Percentiles rank a stretch among this genome's conserved stretches.
Evolutionary conservation across 2,797 vertebrate species (phyloP).

Genomic region (Hypotaenidia okinawae): DNA sequence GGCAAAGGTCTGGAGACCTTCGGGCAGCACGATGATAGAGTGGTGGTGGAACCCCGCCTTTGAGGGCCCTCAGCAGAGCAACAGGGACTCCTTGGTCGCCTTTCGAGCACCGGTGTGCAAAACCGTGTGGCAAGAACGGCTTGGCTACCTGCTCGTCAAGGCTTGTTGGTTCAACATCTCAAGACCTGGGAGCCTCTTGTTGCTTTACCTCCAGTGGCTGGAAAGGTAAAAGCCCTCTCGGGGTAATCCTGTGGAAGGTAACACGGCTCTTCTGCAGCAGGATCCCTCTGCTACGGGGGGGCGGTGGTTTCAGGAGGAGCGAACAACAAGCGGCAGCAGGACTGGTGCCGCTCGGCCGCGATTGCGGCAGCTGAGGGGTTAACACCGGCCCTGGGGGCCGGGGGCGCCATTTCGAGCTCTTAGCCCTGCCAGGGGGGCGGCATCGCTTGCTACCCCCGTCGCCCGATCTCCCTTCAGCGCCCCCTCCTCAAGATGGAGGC

Average conservation of each 20-base stretch:
- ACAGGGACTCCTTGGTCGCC: accelerated
- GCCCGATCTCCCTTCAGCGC: too few relatives aligned
- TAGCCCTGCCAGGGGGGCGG: neutral
- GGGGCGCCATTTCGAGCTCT: neutral
- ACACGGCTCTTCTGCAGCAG: accelerated
- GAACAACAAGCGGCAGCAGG: too few relatives aligned
- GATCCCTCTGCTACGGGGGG: neutral
- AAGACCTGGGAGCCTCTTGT: neutral
- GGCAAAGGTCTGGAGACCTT: neutral
- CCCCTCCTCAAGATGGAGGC: slow-evolving; percentile 1
- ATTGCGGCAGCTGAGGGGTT: too few relatives aligned
- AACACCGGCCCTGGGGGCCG: neutral
- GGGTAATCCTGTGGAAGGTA: accelerated
- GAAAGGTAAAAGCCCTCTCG: neutral
- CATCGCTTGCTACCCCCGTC: neutral
- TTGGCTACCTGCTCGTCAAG: neutral
- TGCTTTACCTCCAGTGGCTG: neutral
- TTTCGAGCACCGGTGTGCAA: accelerated
- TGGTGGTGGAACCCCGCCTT: neutral
- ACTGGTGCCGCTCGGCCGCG: neutral
- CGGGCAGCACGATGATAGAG: accelerated
- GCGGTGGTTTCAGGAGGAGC: too few relatives aligned
- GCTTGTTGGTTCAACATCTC: neutral
- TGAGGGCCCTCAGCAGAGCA: neutral
- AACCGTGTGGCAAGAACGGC: accelerated